These are phyloP conservation scores for Phortica variegata DNA, from an alignment of 1,140 invertebrate genomes.

Conservation along the genomic window DNA sequence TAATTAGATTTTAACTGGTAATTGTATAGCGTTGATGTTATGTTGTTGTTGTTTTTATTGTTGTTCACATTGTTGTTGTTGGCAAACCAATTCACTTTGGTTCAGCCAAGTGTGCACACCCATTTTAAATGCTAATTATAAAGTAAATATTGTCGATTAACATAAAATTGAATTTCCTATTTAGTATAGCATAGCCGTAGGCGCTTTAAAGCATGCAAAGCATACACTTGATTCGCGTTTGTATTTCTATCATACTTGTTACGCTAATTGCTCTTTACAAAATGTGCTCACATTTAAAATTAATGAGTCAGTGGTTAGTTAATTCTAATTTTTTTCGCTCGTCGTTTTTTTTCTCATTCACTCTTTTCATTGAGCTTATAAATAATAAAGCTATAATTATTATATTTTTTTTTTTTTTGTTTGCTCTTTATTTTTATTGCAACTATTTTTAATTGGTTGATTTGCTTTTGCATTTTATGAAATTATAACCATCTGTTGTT, in stretches of 20 bases:
- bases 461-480: background rate
- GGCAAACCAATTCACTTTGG: slow-evolving; percentile 6
- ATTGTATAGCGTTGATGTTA: slow-evolving; percentile 19
- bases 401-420: slow-evolving; percentile 4
- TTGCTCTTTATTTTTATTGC: slow-evolving; percentile 15
- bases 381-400: too few relatives aligned
- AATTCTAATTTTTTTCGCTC: too few relatives aligned
- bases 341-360: too few relatives aligned
- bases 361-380: too few relatives aligned
- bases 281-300: too few relatives aligned
- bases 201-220: too few relatives aligned
- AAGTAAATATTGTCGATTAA: slow-evolving; percentile 20
- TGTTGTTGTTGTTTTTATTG: slow-evolving; percentile 18
- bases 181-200: too few relatives aligned
- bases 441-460: slow-evolving; percentile 12
- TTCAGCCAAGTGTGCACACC: slow-evolving; percentile 11
- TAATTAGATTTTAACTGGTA: slow-evolving; percentile 52
- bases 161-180: too few relatives aligned
- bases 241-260: too few relatives aligned
- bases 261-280: too few relatives aligned
- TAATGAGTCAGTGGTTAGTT: too few relatives aligned
- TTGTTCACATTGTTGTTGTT: background rate
- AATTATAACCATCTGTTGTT: background rate
- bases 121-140: slow-evolving; percentile 32
- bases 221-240: too few relatives aligned